A percentile compares a stretch with the other conserved stretches of the same genome.
Evolutionary conservation across 1,140 invertebrate genomes (phyloP).

Genomic region (Hirudo medicinalis): DNA sequence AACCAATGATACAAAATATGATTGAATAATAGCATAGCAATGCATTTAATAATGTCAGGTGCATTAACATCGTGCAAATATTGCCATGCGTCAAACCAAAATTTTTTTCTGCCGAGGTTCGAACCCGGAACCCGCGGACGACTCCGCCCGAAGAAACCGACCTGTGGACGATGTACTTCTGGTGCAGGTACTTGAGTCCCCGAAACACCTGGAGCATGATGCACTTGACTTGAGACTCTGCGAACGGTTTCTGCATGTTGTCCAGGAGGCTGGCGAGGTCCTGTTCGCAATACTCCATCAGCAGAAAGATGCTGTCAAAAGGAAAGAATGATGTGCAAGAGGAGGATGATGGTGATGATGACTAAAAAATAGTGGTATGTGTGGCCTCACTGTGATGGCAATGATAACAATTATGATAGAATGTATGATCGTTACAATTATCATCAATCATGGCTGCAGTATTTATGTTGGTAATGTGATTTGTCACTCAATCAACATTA

Average conservation of each 20-base stretch:
- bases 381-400: no score
- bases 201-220: slow-evolving; percentile 75
- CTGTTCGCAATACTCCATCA: slow-evolving; percentile 97
- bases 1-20: slow-evolving; percentile 19
- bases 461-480: not conserved
- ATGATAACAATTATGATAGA: no score
- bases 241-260: slow-evolving; percentile 86
- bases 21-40: not conserved
- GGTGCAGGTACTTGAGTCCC: slow-evolving; percentile 79
- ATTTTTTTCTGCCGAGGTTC: no score
- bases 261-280: slow-evolving; percentile 85
- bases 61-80: not conserved
- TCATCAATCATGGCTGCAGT: no score
- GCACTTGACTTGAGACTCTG: slow-evolving; percentile 63
- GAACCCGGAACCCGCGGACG: no score
- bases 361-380: not conserved
- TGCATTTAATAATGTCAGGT: slow-evolving; percentile 12
- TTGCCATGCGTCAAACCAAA: not conserved
- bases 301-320: slow-evolving; percentile 68
- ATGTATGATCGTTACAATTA: no score
- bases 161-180: slow-evolving; percentile 78
- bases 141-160: slow-evolving; percentile 23
- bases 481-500: not conserved
- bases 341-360: slow-evolving; percentile 2
- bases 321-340: not conserved